phyloP scores from a whole-genome alignment of 2,113 vertebrate genomes.

The Gnathonemus longibarbis region DNA sequence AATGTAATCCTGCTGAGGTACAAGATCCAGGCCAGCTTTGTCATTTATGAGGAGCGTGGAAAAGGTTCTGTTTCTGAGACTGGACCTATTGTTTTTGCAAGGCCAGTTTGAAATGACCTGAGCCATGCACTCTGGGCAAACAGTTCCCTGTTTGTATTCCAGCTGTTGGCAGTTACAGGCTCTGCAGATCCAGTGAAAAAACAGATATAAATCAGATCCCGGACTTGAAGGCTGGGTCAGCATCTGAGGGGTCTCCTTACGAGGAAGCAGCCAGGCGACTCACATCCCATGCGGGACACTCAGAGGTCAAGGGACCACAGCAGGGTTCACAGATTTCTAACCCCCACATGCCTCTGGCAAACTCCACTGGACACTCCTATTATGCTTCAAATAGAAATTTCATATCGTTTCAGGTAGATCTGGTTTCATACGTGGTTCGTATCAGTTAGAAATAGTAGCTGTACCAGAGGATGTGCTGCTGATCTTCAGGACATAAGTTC shows the following conservation, averaged over 20 bases:
- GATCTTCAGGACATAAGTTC: not conserved
- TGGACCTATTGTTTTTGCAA: not conserved
- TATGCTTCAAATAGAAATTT: not conserved
- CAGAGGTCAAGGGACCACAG: not conserved
- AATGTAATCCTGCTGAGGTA: not conserved
- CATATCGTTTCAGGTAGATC: not conserved
- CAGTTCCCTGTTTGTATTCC: not conserved
- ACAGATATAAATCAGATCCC: not conserved
- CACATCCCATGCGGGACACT: not conserved
- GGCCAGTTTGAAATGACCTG: not conserved
- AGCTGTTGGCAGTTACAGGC: not conserved
- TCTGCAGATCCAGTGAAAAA: not conserved
- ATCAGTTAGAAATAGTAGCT: not conserved
- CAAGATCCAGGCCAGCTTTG: not conserved
- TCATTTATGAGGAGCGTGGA: not conserved
- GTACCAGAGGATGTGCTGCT: not conserved
- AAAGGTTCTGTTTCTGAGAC: not conserved
- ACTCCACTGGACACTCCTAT: not conserved
- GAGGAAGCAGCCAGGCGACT: not conserved
- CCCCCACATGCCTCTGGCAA: not conserved
- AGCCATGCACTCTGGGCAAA: not conserved
- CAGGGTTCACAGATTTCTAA: not conserved
- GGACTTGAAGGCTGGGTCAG: not conserved
- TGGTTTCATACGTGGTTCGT: not conserved
- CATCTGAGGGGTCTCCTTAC: not conserved